Evolutionary conservation across 1,140 invertebrate genomes (phyloP).

Genomic region (Diorhabda elongata): DNA sequence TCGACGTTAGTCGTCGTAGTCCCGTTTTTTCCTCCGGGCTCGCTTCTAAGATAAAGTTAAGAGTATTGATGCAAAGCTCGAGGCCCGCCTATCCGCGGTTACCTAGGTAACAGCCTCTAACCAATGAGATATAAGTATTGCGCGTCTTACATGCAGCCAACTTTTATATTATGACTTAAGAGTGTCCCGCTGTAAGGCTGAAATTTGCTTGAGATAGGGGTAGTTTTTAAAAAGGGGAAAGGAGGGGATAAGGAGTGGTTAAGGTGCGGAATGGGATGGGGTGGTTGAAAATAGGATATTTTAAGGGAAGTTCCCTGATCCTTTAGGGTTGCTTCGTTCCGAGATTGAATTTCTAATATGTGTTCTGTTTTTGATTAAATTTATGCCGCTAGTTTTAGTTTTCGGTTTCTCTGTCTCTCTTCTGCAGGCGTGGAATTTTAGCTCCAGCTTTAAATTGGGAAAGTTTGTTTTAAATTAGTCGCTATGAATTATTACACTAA

Average conservation of each 20-base stretch:
- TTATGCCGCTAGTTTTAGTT: slow-evolving; percentile 42
- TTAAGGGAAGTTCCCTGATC: slow-evolving; percentile 39
- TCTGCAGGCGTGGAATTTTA: slow-evolving; percentile 33
- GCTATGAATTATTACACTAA: slow-evolving; percentile 34
- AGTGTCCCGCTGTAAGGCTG: slow-evolving; percentile 30
- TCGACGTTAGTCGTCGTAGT: neutral
- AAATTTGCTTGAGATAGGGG: slow-evolving; percentile 37
- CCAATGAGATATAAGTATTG: slow-evolving; percentile 40
- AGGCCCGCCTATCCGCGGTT: slow-evolving; percentile 25
- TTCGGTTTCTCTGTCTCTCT: slow-evolving; percentile 25
- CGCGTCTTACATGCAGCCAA: slow-evolving; percentile 35
- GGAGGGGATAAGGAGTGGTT: slow-evolving; percentile 35
- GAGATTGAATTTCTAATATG: slow-evolving; percentile 49
- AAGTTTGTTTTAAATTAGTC: slow-evolving; percentile 36
- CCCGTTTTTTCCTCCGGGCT: slow-evolving; percentile 14
- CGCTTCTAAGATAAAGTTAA: slow-evolving; percentile 22
- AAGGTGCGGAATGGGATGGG: slow-evolving; percentile 21
- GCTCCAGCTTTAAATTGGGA: slow-evolving; percentile 34
- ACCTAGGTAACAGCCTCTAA: slow-evolving; percentile 36
- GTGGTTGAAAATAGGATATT: slow-evolving; percentile 34
- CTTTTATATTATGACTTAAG: slow-evolving; percentile 35
- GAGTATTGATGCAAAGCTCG: slow-evolving; percentile 21
- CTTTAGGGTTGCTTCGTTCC: slow-evolving; percentile 40
- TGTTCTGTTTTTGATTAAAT: slow-evolving; percentile 49
- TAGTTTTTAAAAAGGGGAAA: slow-evolving; percentile 29